phyloP scores from a whole-genome alignment of 2,113 vertebrate genomes.

The Cyprinodon tularosa region DNA sequence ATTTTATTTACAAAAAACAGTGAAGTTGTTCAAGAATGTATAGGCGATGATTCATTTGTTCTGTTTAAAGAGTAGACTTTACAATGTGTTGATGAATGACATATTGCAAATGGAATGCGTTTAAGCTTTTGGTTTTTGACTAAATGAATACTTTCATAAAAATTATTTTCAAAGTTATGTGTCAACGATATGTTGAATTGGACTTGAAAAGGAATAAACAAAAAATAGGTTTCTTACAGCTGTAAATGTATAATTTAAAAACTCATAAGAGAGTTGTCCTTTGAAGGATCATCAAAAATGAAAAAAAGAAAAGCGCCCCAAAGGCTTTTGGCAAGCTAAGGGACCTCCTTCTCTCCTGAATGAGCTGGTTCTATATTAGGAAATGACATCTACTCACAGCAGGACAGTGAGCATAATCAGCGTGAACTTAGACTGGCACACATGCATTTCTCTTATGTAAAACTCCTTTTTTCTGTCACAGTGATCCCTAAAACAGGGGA shows the following conservation, averaged over 20 bases:
- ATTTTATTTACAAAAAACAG: background rate
- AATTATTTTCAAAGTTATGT: background rate
- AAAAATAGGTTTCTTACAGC: slow-evolving; percentile 8
- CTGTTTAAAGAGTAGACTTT: background rate
- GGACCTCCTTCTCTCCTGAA: slow-evolving; percentile 37
- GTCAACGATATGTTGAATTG: background rate
- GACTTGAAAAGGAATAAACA: background rate
- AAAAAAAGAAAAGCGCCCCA: slow-evolving; percentile 20
- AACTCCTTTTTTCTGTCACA: slow-evolving; percentile 26
- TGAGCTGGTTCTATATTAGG: slow-evolving; percentile 42
- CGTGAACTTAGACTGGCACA: slow-evolving; percentile 32
- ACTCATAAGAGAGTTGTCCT: slow-evolving; percentile 20
- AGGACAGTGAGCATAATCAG: slow-evolving; percentile 50
- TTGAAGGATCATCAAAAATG: slow-evolving; percentile 31
- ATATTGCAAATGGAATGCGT: background rate
- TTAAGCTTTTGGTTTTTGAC: background rate
- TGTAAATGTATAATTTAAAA: slow-evolving; percentile 22
- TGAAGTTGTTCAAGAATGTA: background rate
- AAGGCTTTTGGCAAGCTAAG: slow-evolving; percentile 29
- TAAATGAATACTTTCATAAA: background rate
- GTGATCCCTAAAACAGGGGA: slow-evolving; percentile 4
- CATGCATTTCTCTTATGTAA: slow-evolving; percentile 27
- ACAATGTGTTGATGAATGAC: background rate
- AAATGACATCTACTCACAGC: slow-evolving; percentile 48
- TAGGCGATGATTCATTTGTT: background rate